Evolutionary conservation across 2,888 invertebrate genomes (phyloP), one percentile per base, ranked within the genome.

Genomic region (Pediacus dermestoides): DNA sequence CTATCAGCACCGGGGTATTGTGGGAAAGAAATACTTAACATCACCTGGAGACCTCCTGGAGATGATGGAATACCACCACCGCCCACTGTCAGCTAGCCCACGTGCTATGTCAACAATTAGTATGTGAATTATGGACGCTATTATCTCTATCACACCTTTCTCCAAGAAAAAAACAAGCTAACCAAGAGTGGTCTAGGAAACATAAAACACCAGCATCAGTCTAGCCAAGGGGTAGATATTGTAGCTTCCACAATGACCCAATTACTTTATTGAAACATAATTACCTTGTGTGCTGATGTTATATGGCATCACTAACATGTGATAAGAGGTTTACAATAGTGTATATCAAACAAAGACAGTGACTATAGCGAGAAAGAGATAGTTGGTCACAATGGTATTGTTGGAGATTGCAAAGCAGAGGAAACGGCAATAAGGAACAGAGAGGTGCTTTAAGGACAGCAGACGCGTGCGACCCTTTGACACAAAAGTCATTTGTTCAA

Each of bases 11-110:
- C 57, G 50, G 61, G 62, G 57, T 52, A 52, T 53, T 60, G 60
- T 61, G 61, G 58, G 64, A 63, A 59, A 52, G 51, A 53, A 56
- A 55, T 56, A 57, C 55, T 60, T 57, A 61, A 53, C 59, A 55
- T 59, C 63, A 64, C 63, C 63, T 64, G 64, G 64, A n/a, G n/a
- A 61, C 63, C 60, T 57, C 62, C 63, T 52, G 62, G 52, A 44
- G 64, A 57, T 61, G 60, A 59, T 59, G 53, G 12, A 28, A 14
- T 13, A 28, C 28, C 4, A 31, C 22, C 14, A 13, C 37, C 9
- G 21, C 38, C 38, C 26, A 32, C 34, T 22, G 30, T 36, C 23
- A 36, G 30, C 28, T 32, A 34, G 38, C 40, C 44, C 40, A 39
- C 44, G 44, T 36, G 39, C 28, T 32, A 27, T 25, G 18, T 40